Evolutionary conservation across 2,797 vertebrate species (phyloP).

Genomic region (Coilia nasus): DNA sequence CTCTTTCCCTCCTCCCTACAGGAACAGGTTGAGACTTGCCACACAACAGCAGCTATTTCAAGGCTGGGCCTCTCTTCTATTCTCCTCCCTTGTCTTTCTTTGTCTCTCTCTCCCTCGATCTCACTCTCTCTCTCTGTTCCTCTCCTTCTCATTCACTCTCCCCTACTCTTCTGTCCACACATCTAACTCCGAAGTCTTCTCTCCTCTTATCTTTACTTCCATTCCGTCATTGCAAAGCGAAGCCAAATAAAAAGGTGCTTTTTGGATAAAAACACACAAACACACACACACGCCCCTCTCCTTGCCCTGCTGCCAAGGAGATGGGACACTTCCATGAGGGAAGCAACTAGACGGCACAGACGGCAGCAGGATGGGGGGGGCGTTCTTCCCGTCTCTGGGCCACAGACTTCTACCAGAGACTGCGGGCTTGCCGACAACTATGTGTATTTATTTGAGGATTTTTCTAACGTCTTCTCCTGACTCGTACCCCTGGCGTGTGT

Average conservation of each 20-base stretch:
- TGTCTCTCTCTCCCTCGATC: slow-evolving; percentile 53
- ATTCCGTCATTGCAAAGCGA: slow-evolving; percentile 60
- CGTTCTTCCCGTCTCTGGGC: background rate
- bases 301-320: slow-evolving; percentile 42
- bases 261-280: slow-evolving; percentile 52
- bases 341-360: slow-evolving; percentile 36
- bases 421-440: slow-evolving; percentile 33
- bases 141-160: slow-evolving; percentile 23
- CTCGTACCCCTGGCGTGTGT: background rate
- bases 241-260: slow-evolving; percentile 80
- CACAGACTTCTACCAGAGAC: slow-evolving; percentile 36
- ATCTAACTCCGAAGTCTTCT: slow-evolving; percentile 6
- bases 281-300: slow-evolving; percentile 12
- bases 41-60: slow-evolving; percentile 40
- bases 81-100: slow-evolving; percentile 57
- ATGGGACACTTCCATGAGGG: slow-evolving; percentile 51
- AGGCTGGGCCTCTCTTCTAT: slow-evolving; percentile 57
- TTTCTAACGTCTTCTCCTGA: slow-evolving; percentile 47
- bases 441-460: slow-evolving; percentile 47
- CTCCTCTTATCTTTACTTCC: slow-evolving; percentile 15
- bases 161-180: background rate
- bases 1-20: slow-evolving; percentile 52
- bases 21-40: slow-evolving; percentile 70
- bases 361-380: too few relatives aligned
- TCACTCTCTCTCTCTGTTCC: slow-evolving; percentile 12